Conservation (phyloP, 2,113 vertebrate genomes). For the Boulengeromyrus knoepffleri region DNA sequence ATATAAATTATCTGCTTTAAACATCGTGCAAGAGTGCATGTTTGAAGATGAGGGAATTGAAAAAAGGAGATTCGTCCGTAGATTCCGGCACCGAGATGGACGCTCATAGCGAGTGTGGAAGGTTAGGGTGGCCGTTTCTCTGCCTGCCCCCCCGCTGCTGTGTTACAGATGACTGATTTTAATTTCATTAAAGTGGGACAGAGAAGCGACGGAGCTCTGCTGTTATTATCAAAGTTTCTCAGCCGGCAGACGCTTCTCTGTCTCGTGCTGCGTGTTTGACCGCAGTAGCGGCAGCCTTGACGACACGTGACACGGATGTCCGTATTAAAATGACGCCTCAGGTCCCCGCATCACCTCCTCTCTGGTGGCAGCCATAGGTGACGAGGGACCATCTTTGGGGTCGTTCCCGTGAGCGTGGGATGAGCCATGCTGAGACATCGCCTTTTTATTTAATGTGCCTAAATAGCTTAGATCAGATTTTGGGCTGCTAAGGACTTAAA, state of each 20-base stretch:
- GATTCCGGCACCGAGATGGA: not conserved
- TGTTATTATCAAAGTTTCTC: not conserved
- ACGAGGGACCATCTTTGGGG: not conserved
- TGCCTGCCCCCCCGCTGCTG: not conserved
- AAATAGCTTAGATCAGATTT: not conserved
- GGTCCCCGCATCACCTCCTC: not conserved
- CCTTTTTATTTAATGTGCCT: not conserved
- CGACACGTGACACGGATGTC: not conserved
- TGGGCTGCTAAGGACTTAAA: not conserved
- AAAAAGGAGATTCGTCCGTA: not conserved
- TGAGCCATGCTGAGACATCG: not conserved
- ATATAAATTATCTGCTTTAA: not conserved
- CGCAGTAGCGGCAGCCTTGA: not conserved
- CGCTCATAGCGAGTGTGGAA: not conserved
- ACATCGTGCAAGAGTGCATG: not conserved
- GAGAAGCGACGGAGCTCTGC: not conserved
- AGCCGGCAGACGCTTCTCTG: not conserved
- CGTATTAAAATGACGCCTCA: not conserved
- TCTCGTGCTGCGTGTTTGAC: not conserved
- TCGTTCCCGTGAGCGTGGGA: not conserved
- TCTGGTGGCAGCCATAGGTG: not conserved
- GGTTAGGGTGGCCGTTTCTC: not conserved
- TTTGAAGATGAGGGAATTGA: not conserved
- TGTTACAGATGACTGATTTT: not conserved
- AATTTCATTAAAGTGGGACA: not conserved